phyloP scores from a whole-genome alignment of 2,113 vertebrate species.

The Gavia stellata region DNA sequence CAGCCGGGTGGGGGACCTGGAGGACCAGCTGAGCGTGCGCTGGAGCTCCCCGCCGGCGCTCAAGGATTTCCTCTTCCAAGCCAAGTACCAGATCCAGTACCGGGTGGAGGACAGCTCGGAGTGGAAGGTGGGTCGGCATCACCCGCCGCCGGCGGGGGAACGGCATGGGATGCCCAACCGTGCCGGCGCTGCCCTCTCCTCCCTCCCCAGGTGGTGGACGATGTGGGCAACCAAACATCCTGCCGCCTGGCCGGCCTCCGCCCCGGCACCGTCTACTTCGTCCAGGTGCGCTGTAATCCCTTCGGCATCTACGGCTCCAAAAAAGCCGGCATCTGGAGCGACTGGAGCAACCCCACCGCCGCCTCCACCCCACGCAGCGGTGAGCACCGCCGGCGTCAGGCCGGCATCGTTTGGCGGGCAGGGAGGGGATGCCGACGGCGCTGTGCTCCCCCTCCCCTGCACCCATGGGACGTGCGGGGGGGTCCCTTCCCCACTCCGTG shows the following conservation, averaged over 20 bases:
- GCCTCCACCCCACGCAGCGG: slow-evolving; percentile 93
- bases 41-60: slow-evolving; percentile 89
- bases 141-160: fast-evolving
- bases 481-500: not conserved
- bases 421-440: not conserved
- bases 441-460: not conserved
- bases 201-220: slow-evolving; percentile 86
- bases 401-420: fast-evolving
- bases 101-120: slow-evolving; percentile 90
- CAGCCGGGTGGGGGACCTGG: slow-evolving; percentile 87
- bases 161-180: fast-evolving
- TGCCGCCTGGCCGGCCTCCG: slow-evolving; percentile 91
- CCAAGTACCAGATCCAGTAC: slow-evolving; percentile 98
- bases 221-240: slow-evolving; percentile 94
- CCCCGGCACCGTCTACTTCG: slow-evolving; percentile 94
- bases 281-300: slow-evolving; percentile 95
- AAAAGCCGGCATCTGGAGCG: slow-evolving; percentile 95
- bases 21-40: slow-evolving; percentile 92
- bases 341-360: slow-evolving; percentile 95
- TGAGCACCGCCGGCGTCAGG: slow-evolving; percentile 51
- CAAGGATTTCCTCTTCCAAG: slow-evolving; percentile 94
- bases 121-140: slow-evolving; percentile 82
- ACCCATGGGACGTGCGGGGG: not conserved
- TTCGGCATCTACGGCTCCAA: slow-evolving; percentile 96
- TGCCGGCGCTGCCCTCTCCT: fast-evolving